Evolutionary conservation across 2,888 invertebrate genomes (phyloP).

Genomic region (Phasia obesa): DNA sequence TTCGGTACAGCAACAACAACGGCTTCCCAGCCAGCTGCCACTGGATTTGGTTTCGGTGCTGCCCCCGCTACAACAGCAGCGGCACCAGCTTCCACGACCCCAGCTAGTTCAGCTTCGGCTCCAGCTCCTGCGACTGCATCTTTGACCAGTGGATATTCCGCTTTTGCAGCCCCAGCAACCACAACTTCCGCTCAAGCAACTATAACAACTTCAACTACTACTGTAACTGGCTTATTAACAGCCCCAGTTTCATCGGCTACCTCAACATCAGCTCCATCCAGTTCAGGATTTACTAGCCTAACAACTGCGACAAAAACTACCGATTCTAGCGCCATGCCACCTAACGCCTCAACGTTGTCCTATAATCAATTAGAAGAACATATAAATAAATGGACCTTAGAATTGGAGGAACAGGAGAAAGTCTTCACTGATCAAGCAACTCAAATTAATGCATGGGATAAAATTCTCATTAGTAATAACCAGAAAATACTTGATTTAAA

Average conservation of each 20-base stretch:
- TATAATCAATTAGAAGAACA: slow-evolving; percentile 94
- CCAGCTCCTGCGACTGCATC: slow-evolving; percentile 84
- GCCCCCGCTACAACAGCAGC: slow-evolving; percentile 72
- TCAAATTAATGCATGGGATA: slow-evolving; percentile 98
- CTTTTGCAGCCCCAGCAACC: slow-evolving; percentile 67
- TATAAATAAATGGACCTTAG: slow-evolving; percentile 96
- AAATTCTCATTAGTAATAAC: slow-evolving; percentile 93
- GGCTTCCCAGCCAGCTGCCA: slow-evolving; percentile 25
- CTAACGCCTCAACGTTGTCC: slow-evolving; percentile 85
- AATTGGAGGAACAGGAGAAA: slow-evolving; percentile 92
- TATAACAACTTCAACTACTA: slow-evolving; percentile 94
- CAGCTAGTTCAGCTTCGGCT: slow-evolving; percentile 87
- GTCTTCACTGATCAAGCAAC: slow-evolving; percentile 96
- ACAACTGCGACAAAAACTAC: slow-evolving; percentile 89
- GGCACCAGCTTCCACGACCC: slow-evolving; percentile 78
- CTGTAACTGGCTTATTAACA: slow-evolving; percentile 32
- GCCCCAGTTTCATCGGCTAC: slow-evolving; percentile 37
- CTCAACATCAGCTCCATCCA: slow-evolving; percentile 52
- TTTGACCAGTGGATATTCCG: slow-evolving; percentile 40
- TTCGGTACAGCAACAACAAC: slow-evolving; percentile 26
- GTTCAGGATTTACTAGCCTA: slow-evolving; percentile 76
- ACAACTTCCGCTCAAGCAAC: slow-evolving; percentile 83
- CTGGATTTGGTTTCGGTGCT: slow-evolving; percentile 49
- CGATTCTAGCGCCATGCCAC: slow-evolving; percentile 77
- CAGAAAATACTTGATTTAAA: slow-evolving; percentile 95